Evolutionary conservation across 2,113 vertebrate species (phyloP), one percentile per base, ranked within the genome.

Genomic region (Apistogramma diplotaenia): DNA sequence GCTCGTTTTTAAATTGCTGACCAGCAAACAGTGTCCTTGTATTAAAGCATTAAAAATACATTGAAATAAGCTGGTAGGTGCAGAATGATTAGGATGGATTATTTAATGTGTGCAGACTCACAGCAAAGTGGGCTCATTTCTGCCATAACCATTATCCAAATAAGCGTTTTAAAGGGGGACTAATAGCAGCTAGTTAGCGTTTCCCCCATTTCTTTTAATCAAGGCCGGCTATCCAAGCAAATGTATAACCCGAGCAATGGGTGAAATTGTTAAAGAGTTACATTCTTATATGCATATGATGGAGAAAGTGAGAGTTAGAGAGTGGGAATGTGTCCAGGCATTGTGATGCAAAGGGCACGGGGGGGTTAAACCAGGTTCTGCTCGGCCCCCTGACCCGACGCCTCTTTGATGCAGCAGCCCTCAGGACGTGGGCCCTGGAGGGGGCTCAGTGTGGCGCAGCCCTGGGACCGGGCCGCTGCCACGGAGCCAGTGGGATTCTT

Each of bases 301-400:
- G 81, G 81, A 83, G 91, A 94, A 93, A 93, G 87, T 91, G 88
- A 84, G 78, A 74, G 80, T 82, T 88, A 87, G 89, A 89, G 89
- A 92, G 89, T 87, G 87, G 84, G 92, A 93, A 93, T 43, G 85
- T 87, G 88, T 76, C 70, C 25, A 6, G 18, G 82, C 89, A 94
- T 95, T 95, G 93, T 94, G 80, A 95, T 95, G 92, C 91, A 87
- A 88, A 88, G 87, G 77, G 72, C 77, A 85, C 55, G 10, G 82
- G 87, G 85, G 92, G 91, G 89, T 91, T 88, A 92, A 89, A 89
- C 74, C 82, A 91, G 89, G 89, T 93, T 89, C 83, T 74, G 46
- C 73, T 89, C 75, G 16, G 90, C 87, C 93, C 86, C 85, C 84
- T 85, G 84, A 90, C 89, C 90, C 18, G 1, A 56, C 54, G 53